Conservation (phyloP, 2,113 vertebrate species). For the Phyllopteryx taeniolatus region DNA sequence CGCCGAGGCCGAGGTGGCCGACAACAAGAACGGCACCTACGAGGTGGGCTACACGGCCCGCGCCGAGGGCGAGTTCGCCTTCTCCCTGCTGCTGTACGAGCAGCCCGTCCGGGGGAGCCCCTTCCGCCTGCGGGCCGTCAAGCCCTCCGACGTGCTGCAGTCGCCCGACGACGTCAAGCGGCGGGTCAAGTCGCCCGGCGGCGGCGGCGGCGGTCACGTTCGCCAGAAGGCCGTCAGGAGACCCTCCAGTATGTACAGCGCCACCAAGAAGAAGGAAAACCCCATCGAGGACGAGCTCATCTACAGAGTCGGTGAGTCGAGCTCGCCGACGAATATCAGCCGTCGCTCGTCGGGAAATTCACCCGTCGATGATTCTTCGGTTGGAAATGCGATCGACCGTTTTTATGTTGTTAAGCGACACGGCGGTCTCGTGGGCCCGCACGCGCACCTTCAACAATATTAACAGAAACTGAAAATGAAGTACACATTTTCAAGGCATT, state of each 20-base stretch:
- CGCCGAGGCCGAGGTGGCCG: conserved; percentile 80
- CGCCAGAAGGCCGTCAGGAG: conserved; percentile 91
- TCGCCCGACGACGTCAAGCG: conserved; percentile 93
- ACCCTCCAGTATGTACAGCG: conserved; percentile 97
- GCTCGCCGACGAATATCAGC: too few species aligned
- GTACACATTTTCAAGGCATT: too few species aligned
- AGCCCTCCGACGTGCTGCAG: conserved; percentile 83
- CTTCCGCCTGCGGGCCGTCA: conserved; percentile 82
- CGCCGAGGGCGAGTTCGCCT: conserved; percentile 83
- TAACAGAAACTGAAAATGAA: too few species aligned
- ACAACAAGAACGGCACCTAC: conserved; percentile 96
- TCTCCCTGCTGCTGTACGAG: conserved; percentile 86
- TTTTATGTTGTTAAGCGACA: too few species aligned
- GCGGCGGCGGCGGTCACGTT: conserved; percentile 85
- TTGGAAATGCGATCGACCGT: too few species aligned
- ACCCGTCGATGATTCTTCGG: too few species aligned
- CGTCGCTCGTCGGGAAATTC: too few species aligned
- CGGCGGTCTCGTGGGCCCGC: too few species aligned
- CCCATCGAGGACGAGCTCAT: conserved; percentile 79
- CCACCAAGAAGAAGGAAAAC: conserved; percentile 88
- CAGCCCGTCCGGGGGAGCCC: conserved; percentile 90
- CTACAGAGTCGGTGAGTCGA: conserved; percentile 79
- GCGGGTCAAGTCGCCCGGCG: conserved; percentile 89
- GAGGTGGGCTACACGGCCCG: conserved; percentile 89
- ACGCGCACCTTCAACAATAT: too few species aligned